Evolutionary conservation across 2,113 vertebrate genomes (phyloP), one percentile per base, ranked within the genome.

Genomic region (Bubo scandiacus): DNA sequence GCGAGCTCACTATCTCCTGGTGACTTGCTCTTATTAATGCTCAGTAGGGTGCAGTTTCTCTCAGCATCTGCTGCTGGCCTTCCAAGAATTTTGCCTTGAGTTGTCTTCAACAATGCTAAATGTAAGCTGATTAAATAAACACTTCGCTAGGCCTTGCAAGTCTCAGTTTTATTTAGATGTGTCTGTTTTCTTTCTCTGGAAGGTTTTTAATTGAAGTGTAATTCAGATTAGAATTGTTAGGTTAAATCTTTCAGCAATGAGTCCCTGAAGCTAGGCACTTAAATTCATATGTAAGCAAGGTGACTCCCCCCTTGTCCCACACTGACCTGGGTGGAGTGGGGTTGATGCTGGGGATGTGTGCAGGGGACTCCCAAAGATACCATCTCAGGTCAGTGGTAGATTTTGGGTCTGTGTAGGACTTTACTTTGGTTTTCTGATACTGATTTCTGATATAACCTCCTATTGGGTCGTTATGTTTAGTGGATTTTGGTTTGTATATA

Each of bases 391-490:
- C 12, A 5, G 22, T 49, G 68, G 49, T 36, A 6, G 32, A 10
- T 36, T 59, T 49, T 54, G n/a, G 21, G 29, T 58, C 82, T 57
- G 38, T 15, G 49, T 38, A 42, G 18, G n/a, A 42, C 15, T 29
- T 52, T 23, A 23, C 36, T 66, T 62, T 9, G 27, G 27, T 36
- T 74, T 62, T 16, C 5, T n/a, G 29, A 57, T 29, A 5, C 17
- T 49, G 5, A 12, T 58, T 74, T 49, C 51, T 79, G 45, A 42
- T 49, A 6, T 8, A 43, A n/a, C 18, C 34, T 74, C 6, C 10
- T 20, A 0, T 1, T 36, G 34, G 5, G 36, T 92, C 21, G 3
- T 65, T 59, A 17, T 0, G 0, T 79, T 73, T 49, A 15, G 10
- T 54, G 27, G 27, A 5, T 63, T 52, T 51, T 58, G 30, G 12